Evolutionary conservation across 92 coral and sea anemone species (phyloP).

Genomic region (Phenganax subtilis): DNA sequence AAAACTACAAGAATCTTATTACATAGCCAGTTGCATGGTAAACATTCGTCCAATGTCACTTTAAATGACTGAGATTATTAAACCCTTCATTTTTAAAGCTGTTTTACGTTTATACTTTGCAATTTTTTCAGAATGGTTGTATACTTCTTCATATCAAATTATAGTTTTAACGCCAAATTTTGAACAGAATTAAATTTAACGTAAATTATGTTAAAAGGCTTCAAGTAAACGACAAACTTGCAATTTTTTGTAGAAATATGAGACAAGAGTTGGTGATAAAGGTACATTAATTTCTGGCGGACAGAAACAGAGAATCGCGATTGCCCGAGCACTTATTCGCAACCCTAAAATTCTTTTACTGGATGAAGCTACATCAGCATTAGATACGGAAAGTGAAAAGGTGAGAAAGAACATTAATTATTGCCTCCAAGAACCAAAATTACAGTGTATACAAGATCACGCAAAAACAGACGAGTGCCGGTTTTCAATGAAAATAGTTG

Average conservation of each 20-base stretch:
- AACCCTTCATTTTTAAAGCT: not conserved
- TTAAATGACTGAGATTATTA: not conserved
- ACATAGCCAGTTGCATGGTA: not conserved
- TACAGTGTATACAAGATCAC: too few relatives aligned
- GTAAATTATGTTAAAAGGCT: not conserved
- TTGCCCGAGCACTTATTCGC: constrained; percentile 33
- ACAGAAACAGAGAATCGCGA: constrained; percentile 37
- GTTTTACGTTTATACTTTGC: not conserved
- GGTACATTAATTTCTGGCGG: constrained; percentile 40
- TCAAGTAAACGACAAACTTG: not conserved
- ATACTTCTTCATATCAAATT: not conserved
- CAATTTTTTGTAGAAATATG: constrained; percentile 1
- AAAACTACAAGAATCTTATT: not conserved
- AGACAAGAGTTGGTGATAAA: constrained; percentile 35
- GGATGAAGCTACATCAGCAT: constrained; percentile 41
- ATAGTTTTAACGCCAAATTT: too few relatives aligned
- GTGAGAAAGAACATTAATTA: constrained; percentile 2
- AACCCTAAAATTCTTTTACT: constrained; percentile 37
- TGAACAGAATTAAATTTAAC: too few relatives aligned
- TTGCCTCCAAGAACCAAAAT: not conserved
- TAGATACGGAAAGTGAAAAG: constrained; percentile 45
- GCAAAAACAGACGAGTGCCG: too few relatives aligned
- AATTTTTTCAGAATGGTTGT: not conserved
- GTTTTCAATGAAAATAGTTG: too few relatives aligned
- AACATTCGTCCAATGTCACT: not conserved